These are phyloP conservation scores for Luperina nickerlii DNA, from an alignment of 2,888 invertebrate genomes.

Conservation along the genomic window DNA sequence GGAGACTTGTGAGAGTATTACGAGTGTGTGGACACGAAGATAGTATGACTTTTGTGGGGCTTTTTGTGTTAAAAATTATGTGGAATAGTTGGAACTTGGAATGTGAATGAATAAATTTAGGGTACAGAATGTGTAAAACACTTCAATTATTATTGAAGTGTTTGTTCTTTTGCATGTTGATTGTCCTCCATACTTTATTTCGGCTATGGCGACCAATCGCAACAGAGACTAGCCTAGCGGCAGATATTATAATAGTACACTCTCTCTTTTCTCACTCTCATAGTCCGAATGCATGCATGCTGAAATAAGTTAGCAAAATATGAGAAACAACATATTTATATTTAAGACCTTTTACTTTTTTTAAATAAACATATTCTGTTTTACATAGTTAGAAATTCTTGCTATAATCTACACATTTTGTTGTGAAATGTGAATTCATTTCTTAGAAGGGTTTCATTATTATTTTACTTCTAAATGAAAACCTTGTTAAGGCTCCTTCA, in stretches of 20 bases:
- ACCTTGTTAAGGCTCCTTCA: no score
- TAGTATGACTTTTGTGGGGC: neutral
- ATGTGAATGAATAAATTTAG: no score
- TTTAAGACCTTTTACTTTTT: no score
- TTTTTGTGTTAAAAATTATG: neutral
- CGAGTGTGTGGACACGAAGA: constrained; percentile 23
- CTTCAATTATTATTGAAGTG: no score
- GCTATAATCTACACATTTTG: neutral
- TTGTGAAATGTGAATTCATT: neutral
- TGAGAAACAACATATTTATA: no score
- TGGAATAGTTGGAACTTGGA: neutral
- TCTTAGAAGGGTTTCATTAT: neutral
- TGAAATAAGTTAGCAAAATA: neutral
- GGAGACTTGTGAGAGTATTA: constrained; percentile 17
- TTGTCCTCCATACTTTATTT: no score
- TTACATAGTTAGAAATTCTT: neutral
- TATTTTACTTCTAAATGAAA: neutral
- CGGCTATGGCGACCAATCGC: no score
- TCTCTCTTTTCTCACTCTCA: no score
- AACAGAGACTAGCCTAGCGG: no score
- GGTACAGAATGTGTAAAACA: no score
- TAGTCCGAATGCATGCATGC: neutral
- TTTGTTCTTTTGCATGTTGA: no score
- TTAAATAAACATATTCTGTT: neutral
- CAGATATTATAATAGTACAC: no score